These are phyloP conservation scores for Bombus terrestris DNA, from an alignment of 1,140 invertebrate species.

Conservation along the genomic window DNA sequence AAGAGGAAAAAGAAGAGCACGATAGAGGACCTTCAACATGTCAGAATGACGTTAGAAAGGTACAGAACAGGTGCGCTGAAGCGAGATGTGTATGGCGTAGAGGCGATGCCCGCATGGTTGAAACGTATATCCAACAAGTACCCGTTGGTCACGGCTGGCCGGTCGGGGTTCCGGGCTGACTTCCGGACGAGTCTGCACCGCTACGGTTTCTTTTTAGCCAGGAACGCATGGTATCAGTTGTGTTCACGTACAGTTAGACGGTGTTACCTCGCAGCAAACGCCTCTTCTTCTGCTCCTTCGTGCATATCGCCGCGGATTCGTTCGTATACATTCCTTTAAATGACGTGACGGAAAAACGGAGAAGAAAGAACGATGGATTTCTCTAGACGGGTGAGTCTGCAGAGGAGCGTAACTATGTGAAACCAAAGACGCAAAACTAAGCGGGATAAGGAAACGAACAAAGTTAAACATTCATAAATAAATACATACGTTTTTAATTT, in stretches of 20 bases:
- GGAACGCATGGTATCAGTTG: slow-evolving; percentile 72
- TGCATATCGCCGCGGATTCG: slow-evolving; percentile 45
- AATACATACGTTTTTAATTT: no score
- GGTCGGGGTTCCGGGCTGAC: slow-evolving; percentile 80
- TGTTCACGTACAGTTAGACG: slow-evolving; percentile 68
- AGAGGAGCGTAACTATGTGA: neutral
- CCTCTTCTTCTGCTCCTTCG: slow-evolving; percentile 51
- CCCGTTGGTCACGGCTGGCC: slow-evolving; percentile 80
- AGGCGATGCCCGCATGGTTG: slow-evolving; percentile 60
- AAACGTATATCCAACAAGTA: slow-evolving; percentile 70
- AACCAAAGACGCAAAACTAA: neutral
- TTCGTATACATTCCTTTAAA: slow-evolving; percentile 31
- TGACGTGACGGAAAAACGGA: slow-evolving; percentile 31
- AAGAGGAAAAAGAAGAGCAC: neutral
- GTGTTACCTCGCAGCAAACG: slow-evolving; percentile 42
- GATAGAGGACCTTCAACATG: neutral
- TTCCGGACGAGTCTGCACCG: slow-evolving; percentile 78
- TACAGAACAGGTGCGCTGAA: slow-evolving; percentile 57
- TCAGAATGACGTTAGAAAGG: slow-evolving; percentile 54
- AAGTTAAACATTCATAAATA: no score
- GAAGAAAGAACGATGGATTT: slow-evolving; percentile 74
- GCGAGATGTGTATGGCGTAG: slow-evolving; percentile 41
- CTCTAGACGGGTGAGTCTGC: slow-evolving; percentile 75
- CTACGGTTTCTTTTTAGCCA: slow-evolving; percentile 77
- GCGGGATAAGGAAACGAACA: no score